A percentile compares a stretch with the other conserved stretches of the same genome.
Conservation (phyloP, 2,113 vertebrate species). For the Mastomys natalensis region DNA sequence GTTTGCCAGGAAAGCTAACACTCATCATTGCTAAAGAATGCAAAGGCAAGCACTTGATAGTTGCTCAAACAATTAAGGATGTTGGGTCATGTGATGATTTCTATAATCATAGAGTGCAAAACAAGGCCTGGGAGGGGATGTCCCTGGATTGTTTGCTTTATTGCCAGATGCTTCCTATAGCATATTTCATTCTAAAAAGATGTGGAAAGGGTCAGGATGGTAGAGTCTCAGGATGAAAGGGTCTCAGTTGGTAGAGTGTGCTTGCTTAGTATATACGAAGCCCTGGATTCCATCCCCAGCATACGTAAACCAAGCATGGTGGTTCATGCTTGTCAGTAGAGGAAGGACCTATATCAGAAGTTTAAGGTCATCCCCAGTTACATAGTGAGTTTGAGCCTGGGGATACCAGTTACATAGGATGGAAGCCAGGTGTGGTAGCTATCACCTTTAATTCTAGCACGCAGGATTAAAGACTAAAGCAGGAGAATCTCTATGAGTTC, state of each 20-base stretch:
- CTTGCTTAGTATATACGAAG: neutral
- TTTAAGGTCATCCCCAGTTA: neutral
- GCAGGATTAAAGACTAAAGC: neutral
- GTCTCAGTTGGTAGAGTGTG: neutral
- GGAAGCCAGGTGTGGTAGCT: neutral
- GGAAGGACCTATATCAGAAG: neutral
- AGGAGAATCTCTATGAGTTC: neutral
- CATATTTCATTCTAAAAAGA: constrained; percentile 9
- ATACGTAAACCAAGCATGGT: neutral
- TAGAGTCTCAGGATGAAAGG: too few relatives aligned
- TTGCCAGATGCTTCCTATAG: neutral
- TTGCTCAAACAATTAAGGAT: constrained; percentile 33
- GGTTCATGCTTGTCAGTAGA: neutral
- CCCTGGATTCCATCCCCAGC: neutral
- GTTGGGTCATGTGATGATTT: neutral
- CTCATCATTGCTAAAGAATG: neutral
- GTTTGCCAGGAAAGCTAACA: constrained; percentile 1
- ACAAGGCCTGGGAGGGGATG: neutral
- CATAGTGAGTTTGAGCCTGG: neutral
- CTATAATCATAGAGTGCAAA: neutral
- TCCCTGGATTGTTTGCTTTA: neutral
- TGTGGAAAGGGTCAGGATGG: neutral
- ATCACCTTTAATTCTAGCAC: too few relatives aligned
- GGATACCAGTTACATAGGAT: neutral
- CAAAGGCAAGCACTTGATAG: neutral